Evolutionary conservation across 1,140 invertebrate species (phyloP), one percentile per base, ranked within the genome.

Genomic region (Zaprionus tsacasi): DNA sequence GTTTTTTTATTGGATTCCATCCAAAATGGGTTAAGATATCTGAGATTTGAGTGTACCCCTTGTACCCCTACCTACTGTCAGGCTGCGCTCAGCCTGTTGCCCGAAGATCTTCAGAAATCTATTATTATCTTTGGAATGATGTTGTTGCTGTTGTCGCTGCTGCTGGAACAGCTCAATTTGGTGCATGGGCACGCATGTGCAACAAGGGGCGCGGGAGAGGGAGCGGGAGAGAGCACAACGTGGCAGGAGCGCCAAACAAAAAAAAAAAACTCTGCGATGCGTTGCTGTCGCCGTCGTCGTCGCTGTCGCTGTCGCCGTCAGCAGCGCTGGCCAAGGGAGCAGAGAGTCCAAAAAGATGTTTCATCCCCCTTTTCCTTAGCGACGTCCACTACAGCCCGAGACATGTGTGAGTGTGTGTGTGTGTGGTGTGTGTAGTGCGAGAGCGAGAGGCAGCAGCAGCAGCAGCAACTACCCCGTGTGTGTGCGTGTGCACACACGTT

Each of bases 291-390:
- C 21, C 2, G 27, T 17, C 27, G 27, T 3, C 4, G 27, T 30
- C 7, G 66, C 21, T 21, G 27, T 17, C 27, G 27, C 27, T 30
- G 27, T 30, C 27, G 54, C 8, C 27, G 27, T 8, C 59, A 30
- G 36, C 48, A 36, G 5, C 67, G 59, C 64, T 73, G 64, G 38
- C 60, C 54, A 56, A 61, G 61, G 68, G 60, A 71, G 73, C 69
- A 60, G 57, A 45, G 40, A 65, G 70, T 78, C 66, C 73, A 68
- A 73, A 45, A 45, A 73, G 80, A 80, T 70, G 77, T 69, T 83
- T 88, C 83, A 88, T 89, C 83, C 83, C 83, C 83, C 83, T 87
- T 72, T 77, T 76, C 64, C 77, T 82, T 79, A 73, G 79, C 67
- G 73, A 71, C 52, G 83, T 88, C 83, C 83, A 88, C 81, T 89